These are phyloP conservation scores for Dipodomys merriami DNA, from an alignment of 2,113 vertebrate species.

Conservation along the genomic window DNA sequence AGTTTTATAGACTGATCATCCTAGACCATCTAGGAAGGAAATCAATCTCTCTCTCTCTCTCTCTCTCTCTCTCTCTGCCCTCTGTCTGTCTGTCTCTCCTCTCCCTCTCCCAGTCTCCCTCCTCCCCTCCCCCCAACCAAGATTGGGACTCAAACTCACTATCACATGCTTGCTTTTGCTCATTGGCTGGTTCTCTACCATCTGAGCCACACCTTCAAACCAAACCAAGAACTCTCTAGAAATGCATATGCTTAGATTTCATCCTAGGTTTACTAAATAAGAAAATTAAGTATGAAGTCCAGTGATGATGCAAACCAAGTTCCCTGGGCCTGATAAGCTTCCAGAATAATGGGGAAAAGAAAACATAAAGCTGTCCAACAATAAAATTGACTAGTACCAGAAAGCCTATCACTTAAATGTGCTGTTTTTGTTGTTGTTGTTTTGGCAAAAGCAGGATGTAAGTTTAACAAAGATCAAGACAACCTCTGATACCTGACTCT, in stretches of 20 bases:
- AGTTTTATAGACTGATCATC: slow-evolving; percentile 1
- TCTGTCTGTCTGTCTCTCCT: neutral
- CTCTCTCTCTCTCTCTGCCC: too few species aligned
- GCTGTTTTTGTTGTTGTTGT: too few species aligned
- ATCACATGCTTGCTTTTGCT: too few species aligned
- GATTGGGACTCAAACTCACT: too few species aligned
- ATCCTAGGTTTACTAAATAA: slow-evolving; percentile 12
- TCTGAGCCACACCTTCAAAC: too few species aligned
- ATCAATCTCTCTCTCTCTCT: too few species aligned
- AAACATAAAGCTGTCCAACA: neutral
- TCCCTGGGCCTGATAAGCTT: slow-evolving; percentile 7
- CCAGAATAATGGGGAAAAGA: neutral
- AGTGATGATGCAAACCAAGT: neutral
- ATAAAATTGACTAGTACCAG: slow-evolving; percentile 5
- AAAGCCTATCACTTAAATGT: neutral
- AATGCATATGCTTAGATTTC: slow-evolving; percentile 27
- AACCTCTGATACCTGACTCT: neutral
- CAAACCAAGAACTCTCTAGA: neutral
- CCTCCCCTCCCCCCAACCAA: too few species aligned
- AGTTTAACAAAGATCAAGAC: slow-evolving; percentile 44
- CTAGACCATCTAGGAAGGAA: too few species aligned
- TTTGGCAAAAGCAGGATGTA: slow-evolving; percentile 9
- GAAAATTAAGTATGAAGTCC: neutral
- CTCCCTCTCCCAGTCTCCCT: neutral
- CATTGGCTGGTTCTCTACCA: too few species aligned